Evolutionary conservation across 37 sponge, comb jelly and placozoan genomes (phyloP).

Genomic region (Ianthella basta): DNA sequence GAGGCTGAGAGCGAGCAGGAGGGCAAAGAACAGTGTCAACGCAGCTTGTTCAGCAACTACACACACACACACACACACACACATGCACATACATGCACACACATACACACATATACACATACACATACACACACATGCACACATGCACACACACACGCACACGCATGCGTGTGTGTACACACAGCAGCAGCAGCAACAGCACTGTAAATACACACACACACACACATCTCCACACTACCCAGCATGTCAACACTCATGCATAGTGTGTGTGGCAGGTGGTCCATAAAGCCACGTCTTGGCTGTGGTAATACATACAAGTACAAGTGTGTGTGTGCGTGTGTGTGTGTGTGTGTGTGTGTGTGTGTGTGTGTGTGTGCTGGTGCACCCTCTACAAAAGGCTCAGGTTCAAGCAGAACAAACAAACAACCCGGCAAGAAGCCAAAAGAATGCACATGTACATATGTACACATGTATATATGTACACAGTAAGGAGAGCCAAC

Average conservation of each 20-base stretch:
- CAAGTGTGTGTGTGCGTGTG: constrained; percentile 17
- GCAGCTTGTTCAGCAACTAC: not conserved
- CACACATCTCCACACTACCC: not conserved
- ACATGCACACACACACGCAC: not conserved
- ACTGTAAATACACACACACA: not conserved
- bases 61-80: not conserved
- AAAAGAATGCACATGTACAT: not conserved
- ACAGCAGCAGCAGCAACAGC: too few relatives aligned
- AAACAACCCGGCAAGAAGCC: too few relatives aligned
- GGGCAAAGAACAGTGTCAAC: constrained; percentile 15
- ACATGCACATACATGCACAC: not conserved
- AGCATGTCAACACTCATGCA: not conserved
- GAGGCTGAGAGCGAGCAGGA: constrained; percentile 34
- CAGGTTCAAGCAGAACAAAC: too few relatives aligned
- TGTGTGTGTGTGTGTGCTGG: not conserved
- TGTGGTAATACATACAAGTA: not conserved
- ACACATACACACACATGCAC: not conserved
- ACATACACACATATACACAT: not conserved
- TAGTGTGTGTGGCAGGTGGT: not conserved
- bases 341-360: constrained; percentile 12
- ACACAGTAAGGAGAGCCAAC: too few relatives aligned
- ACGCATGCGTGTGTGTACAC: not conserved
- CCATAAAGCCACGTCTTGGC: too few relatives aligned
- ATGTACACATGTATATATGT: not conserved
- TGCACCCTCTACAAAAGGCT: too few relatives aligned